Base-by-base conservation (phyloP, 2,888 invertebrate genomes). In the Sialis lutaria region DNA sequence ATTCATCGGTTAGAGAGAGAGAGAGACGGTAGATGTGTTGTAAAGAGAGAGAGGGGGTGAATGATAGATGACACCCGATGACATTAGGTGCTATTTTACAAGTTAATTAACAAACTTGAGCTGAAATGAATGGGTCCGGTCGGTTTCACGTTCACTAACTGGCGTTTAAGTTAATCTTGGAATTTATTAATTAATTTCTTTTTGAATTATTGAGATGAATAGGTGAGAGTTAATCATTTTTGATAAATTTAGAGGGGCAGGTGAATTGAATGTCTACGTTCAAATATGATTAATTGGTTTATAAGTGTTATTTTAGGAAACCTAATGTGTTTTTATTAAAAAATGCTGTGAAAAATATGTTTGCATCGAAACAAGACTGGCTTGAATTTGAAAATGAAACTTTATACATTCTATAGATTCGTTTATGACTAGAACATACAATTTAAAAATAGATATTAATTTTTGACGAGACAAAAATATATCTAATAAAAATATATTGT, bases 31-130 rank as follows among this genome's bases (percentile, higher is more conserved):
- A 13, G 7, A 12, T 33, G 12, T 44, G 44, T 33, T 32, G 33
- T 10, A 33, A 6, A 3, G 44, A 10, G 44, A 33, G 10, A 45
- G 45, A 35, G 31, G 12, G 31, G 12, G 45, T 12, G 45, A 35
- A 45, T 45, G 45, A 45, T 45, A 37, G 30, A 45, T 37, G 45
- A 45, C 22, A 12, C 9, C 22, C 22, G 35, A 30, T 45, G 45
- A 45, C 35, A 37, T 45, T 12, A 45, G 31, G 45, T 45, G 35
- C 45, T 45, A 45, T 45, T 45, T 33, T 45, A 45, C 45, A 45
- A 45, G 45, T 45, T 35, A 45, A 45, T 45, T 45, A 45, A 35
- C 45, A 35, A 37, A 45, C 45, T 42, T 42, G 42, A 22, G 22
- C 22, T 22, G 22, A 42, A 45, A 22, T 35, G 34, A 45, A 45